Evolutionary conservation across 2,888 invertebrate genomes (phyloP).

Genomic region (Agrochola lychnidis): DNA sequence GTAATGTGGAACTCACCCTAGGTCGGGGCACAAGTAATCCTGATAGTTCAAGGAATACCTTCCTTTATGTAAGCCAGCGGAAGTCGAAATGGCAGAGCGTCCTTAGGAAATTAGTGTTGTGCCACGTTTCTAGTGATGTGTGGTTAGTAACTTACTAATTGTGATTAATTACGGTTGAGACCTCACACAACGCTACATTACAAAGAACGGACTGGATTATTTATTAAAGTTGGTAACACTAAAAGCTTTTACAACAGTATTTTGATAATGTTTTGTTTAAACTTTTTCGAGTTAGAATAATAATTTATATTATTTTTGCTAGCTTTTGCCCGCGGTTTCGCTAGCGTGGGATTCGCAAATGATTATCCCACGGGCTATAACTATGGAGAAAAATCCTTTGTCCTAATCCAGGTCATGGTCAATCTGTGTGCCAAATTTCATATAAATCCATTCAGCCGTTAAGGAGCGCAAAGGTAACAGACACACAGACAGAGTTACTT

Average conservation of each 20-base stretch:
- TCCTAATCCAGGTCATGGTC: neutral
- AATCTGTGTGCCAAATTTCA: too few species aligned
- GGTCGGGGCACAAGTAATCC: too few species aligned
- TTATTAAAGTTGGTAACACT: conserved; percentile 15
- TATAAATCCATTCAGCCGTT: neutral
- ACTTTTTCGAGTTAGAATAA: neutral
- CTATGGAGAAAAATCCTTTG: neutral
- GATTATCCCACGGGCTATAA: neutral
- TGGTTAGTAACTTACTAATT: too few species aligned
- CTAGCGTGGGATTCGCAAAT: neutral
- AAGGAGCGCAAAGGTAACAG: neutral
- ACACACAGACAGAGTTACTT: neutral
- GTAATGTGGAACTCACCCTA: too few species aligned
- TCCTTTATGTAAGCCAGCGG: too few species aligned
- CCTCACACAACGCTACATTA: too few species aligned
- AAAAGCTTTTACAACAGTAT: conserved; percentile 45
- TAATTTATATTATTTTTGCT: neutral
- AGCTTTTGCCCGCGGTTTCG: neutral
- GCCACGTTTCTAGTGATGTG: too few species aligned
- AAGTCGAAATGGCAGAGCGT: too few species aligned
- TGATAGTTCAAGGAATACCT: too few species aligned
- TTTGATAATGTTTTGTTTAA: conserved; percentile 13
- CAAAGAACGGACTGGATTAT: conserved; percentile 22
- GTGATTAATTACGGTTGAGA: too few species aligned
- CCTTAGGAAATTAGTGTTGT: too few species aligned